Evolutionary conservation across 2,888 invertebrate genomes (phyloP), one percentile per base, ranked within the genome.

Genomic region (Scaeva pyrastri): DNA sequence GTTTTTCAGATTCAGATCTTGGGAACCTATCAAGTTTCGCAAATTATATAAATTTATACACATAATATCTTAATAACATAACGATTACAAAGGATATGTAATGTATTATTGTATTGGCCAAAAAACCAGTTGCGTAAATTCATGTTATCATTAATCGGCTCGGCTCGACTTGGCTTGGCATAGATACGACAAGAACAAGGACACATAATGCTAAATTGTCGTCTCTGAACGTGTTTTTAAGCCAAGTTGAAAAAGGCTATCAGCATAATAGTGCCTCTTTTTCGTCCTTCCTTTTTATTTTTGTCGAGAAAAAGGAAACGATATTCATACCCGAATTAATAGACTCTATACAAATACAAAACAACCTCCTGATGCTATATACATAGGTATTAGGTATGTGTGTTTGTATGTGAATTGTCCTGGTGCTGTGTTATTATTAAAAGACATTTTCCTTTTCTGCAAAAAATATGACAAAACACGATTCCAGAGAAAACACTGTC

Each of bases 151-250:
- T 52, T 52, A 52, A 14, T 31, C 8, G 31, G 5, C 8, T 0
- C 31, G 5, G 2, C 8, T 23, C 23, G n/a, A 52, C 14, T n/a
- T n/a, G n/a, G n/a, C n/a, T n/a, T n/a, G n/a, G n/a, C n/a, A n/a
- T 11, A 12, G 39, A 39, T 39, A 7, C 12, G 39, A 39, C 1
- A 12, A 11, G 2, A 8, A 26, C 26, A n/a, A 26, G 3, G 23
- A 26, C 52, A 26, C 52, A 52, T 52, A 52, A 52, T 52, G 52
- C 52, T 52, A 52, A 52, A 52, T 52, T 52, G 52, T 52, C n/a
- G 23, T 26, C 14, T 52, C 14, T 52, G 14, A 23, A 52, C 23
- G 23, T n/a, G 52, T 26, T 52, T 52, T 23, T 52, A n/a, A 7
- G 12, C 11, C 23, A 14, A 23, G 52, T 26, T 52, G 2, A 23